phyloP scores from a whole-genome alignment of 2,113 vertebrate genomes.

The Channa argus region DNA sequence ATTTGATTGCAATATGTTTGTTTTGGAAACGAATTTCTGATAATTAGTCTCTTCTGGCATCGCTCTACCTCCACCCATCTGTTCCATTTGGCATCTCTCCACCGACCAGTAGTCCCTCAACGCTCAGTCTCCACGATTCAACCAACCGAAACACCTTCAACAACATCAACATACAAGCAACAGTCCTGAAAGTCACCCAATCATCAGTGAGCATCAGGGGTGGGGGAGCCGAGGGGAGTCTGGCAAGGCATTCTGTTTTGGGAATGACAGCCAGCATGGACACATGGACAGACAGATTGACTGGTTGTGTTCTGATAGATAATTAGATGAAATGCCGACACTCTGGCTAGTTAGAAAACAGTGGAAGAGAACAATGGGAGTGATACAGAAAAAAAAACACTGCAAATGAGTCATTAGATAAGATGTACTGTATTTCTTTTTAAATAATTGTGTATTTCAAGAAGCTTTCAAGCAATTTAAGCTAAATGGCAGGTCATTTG shows the following conservation, averaged over 20 bases:
- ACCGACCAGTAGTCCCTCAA: conserved; percentile 67
- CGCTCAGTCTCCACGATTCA: conserved; percentile 48
- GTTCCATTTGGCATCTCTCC: conserved; percentile 73
- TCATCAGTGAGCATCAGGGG: conserved; percentile 25
- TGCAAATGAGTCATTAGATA: not conserved
- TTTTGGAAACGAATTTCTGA: conserved; percentile 76
- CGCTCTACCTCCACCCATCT: conserved; percentile 68
- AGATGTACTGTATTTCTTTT: conserved; percentile 13
- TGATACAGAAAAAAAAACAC: conserved; percentile 5
- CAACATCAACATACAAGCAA: conserved; percentile 42
- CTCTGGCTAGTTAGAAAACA: conserved; percentile 51
- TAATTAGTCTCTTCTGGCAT: conserved; percentile 79
- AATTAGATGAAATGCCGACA: conserved; percentile 75
- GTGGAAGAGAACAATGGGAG: conserved; percentile 37
- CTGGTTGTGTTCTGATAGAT: conserved; percentile 72
- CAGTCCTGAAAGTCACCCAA: conserved; percentile 48
- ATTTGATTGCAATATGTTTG: conserved; percentile 83
- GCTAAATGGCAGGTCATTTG: conserved; percentile 31
- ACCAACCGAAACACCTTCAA: conserved; percentile 65
- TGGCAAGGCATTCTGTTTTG: conserved; percentile 43
- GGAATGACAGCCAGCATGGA: conserved; percentile 58
- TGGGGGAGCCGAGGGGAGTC: not conserved
- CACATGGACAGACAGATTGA: conserved; percentile 74
- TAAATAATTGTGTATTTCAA: conserved; percentile 8
- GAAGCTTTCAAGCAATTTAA: conserved; percentile 4